Evolutionary conservation across 92 coral and sea anemone genomes (phyloP).

Genomic region (Diadumene lineata): DNA sequence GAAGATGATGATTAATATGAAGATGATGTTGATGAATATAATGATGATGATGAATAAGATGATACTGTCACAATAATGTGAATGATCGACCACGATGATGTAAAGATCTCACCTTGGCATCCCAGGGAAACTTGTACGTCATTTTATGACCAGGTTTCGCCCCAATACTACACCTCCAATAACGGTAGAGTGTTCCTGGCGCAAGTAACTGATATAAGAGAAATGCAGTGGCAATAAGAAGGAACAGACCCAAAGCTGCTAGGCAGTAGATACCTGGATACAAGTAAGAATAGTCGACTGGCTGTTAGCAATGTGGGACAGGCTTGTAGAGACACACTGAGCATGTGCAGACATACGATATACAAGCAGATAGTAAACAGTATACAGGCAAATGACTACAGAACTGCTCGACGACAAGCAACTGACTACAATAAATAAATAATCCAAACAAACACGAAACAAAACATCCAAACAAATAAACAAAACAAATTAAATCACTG

Average conservation of each 20-base stretch:
- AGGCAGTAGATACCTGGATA: constrained; percentile 47
- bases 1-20: neutral
- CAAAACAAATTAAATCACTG: neutral
- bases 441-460: too few relatives aligned
- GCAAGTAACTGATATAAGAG: constrained; percentile 58
- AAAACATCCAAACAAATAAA: too few relatives aligned
- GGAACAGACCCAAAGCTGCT: constrained; percentile 11
- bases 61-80: neutral
- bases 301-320: too few relatives aligned
- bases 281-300: too few relatives aligned
- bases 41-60: neutral
- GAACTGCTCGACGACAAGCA: too few relatives aligned
- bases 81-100: neutral
- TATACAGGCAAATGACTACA: too few relatives aligned
- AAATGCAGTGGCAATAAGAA: constrained; percentile 49
- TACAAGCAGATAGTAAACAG: too few relatives aligned
- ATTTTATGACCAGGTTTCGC: constrained; percentile 28
- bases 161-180: constrained; percentile 57
- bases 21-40: neutral
- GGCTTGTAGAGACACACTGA: too few relatives aligned
- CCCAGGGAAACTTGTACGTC: constrained; percentile 15
- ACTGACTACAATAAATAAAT: too few relatives aligned
- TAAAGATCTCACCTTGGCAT: constrained; percentile 15
- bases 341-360: too few relatives aligned
- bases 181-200: constrained; percentile 69